Evolutionary conservation across 2,888 invertebrate species (phyloP), one percentile per base, ranked within the genome.

Genomic region (Macroteleia sp.): DNA sequence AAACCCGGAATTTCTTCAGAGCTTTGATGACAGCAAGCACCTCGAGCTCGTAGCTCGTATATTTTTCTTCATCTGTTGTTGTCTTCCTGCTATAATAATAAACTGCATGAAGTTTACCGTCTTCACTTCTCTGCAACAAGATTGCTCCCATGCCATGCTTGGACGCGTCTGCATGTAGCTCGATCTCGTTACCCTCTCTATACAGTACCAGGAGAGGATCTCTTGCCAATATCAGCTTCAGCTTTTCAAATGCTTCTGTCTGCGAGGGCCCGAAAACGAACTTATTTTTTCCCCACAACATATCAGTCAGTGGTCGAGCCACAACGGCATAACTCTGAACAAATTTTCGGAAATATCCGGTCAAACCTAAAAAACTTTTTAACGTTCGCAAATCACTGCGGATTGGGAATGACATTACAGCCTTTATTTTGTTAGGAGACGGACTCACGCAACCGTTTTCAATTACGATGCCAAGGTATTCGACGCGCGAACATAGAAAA

Each of bases 161-260:
- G 2, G 32, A 32, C 28, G 32, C 52, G 20, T 52, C 52, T 3
- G 32, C 16, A 32, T 52, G 52, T 14, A 52, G 32, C 34, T 56
- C 56, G 6, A 16, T 39, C 3, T 56, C 25, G 1, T 9, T 20
- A 6, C 56, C 25, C 16, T 8, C 56, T 17, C 25, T 20, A n/a
- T 39, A 56, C 25, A 56, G 39, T 16, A 19, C 25, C 25, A 56
- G n/a, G 9, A 56, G 39, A 19, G 56, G 41, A 17, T 39, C 39
- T 10, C 20, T 56, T 1, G 39, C n/a, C 16, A 56, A 14, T 5
- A 36, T 39, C 8, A 16, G 16, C n/a, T 41, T 56, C 56, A 39
- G 10, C 28, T 56, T 17, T 6, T 25, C 16, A 20, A 56, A 56
- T 12, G 41, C 56, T 8, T 39, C 17, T 6, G 14, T 17, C 28